Evolutionary conservation across 2,797 vertebrate species (phyloP).

Genomic region (Champsocephalus gunnari): DNA sequence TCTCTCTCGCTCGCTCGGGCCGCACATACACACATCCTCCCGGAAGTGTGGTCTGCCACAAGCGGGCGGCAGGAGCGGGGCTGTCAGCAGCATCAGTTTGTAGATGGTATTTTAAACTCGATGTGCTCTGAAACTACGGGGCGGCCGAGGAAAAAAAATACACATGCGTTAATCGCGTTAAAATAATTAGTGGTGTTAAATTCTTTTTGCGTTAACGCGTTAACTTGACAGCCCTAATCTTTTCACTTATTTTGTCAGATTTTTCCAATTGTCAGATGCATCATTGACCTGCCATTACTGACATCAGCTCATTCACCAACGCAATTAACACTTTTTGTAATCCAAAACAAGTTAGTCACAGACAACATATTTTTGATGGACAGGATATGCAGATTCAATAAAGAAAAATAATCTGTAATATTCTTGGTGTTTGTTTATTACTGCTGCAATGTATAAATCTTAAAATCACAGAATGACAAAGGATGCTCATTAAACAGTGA

Average conservation of each 20-base stretch:
- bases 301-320: slow-evolving; percentile 29
- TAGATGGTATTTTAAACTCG: too few species aligned
- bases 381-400: slow-evolving; percentile 37
- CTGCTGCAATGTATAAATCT: slow-evolving; percentile 72
- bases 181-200: too few species aligned
- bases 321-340: slow-evolving; percentile 29
- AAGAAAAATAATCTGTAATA: slow-evolving; percentile 70
- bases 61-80: too few species aligned
- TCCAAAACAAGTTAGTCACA: slow-evolving; percentile 23
- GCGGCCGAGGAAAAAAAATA: too few species aligned
- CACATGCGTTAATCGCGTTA: too few species aligned
- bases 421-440: slow-evolving; percentile 75
- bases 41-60: too few species aligned
- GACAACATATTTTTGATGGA: slow-evolving; percentile 22
- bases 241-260: slow-evolving; percentile 10
- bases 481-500: slow-evolving; percentile 80
- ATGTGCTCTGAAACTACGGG: too few species aligned
- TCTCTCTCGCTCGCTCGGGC: too few species aligned
- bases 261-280: slow-evolving; percentile 7
- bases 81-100: too few species aligned
- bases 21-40: too few species aligned
- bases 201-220: too few species aligned
- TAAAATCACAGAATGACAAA: slow-evolving; percentile 74
- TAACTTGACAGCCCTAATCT: not conserved
- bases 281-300: slow-evolving; percentile 13